phyloP scores from a whole-genome alignment of 1,140 invertebrate species.

The Pachypeltis micranthus region DNA sequence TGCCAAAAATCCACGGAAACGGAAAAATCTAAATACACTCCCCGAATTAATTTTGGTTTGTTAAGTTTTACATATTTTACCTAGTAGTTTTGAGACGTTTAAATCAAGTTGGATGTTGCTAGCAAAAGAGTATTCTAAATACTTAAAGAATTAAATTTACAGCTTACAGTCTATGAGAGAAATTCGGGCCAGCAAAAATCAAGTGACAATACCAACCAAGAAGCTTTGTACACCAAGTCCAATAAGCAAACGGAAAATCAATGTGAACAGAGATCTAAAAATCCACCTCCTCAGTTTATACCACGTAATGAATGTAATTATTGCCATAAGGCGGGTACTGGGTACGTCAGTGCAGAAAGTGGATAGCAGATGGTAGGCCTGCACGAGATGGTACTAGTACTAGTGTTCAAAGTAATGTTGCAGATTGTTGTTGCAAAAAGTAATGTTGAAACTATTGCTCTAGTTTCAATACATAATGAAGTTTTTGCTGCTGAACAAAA shows the following conservation, averaged over 20 bases:
- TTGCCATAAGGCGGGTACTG: constrained; percentile 18
- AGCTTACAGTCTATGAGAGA: background rate
- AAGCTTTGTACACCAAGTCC: background rate
- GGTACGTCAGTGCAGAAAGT: no score
- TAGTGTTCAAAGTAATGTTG: constrained; percentile 19
- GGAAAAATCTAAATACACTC: no score
- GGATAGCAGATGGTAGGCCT: constrained; percentile 29
- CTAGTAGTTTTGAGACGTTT: no score
- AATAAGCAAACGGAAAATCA: background rate
- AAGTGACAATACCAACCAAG: constrained; percentile 1
- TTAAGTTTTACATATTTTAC: no score
- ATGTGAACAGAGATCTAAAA: background rate
- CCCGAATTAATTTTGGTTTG: no score
- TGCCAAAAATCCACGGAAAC: no score
- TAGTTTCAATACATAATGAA: constrained; percentile 22
- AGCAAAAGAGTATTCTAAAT: no score
- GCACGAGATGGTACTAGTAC: constrained; percentile 9
- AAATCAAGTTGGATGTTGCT: no score
- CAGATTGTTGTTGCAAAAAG: no score
- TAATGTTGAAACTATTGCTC: no score
- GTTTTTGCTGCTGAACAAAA: constrained; percentile 16
- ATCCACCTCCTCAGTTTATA: background rate
- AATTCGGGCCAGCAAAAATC: background rate
- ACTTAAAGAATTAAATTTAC: background rate
- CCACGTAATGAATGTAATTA: background rate